A percentile compares a stretch with the other conserved stretches of the same genome.
Evolutionary conservation across 2,888 invertebrate genomes (phyloP).

Genomic region (Lysandra bellargus): DNA sequence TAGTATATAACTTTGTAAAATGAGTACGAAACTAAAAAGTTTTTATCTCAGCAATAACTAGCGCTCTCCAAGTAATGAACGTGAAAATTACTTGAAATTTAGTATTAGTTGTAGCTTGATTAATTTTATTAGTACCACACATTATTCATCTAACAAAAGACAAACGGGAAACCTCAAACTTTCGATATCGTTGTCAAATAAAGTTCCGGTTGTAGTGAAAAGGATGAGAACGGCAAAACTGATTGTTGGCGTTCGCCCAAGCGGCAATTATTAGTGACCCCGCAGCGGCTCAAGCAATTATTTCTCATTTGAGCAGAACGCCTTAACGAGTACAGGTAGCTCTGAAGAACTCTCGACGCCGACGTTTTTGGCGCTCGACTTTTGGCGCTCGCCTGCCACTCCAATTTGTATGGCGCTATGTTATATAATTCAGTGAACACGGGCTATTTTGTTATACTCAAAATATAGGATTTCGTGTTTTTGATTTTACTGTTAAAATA

Average conservation of each 20-base stretch:
- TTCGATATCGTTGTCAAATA: not conserved
- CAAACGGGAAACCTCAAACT: not conserved
- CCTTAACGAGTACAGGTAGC: constrained; percentile 66
- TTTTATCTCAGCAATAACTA: not conserved
- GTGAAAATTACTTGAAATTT: too few relatives aligned
- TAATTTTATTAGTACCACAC: too few relatives aligned
- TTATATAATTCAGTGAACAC: constrained; percentile 20
- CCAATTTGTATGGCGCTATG: constrained; percentile 53
- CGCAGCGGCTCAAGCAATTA: constrained; percentile 66
- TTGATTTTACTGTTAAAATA: not conserved
- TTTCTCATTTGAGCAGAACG: constrained; percentile 67
- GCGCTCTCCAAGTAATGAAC: not conserved
- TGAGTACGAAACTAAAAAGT: not conserved
- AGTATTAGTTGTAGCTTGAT: too few relatives aligned
- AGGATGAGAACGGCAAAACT: not conserved
- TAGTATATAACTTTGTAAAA: not conserved
- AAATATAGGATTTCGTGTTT: not conserved
- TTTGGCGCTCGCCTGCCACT: constrained; percentile 59
- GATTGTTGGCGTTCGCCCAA: constrained; percentile 65
- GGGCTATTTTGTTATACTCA: not conserved
- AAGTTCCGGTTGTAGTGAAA: not conserved
- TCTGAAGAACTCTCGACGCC: constrained; percentile 63
- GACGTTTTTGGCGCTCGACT: constrained; percentile 62
- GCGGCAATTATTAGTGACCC: constrained; percentile 68
- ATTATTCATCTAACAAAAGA: too few relatives aligned